Evolutionary conservation across 2,113 vertebrate genomes (phyloP).

Genomic region (Lasiurus borealis): DNA sequence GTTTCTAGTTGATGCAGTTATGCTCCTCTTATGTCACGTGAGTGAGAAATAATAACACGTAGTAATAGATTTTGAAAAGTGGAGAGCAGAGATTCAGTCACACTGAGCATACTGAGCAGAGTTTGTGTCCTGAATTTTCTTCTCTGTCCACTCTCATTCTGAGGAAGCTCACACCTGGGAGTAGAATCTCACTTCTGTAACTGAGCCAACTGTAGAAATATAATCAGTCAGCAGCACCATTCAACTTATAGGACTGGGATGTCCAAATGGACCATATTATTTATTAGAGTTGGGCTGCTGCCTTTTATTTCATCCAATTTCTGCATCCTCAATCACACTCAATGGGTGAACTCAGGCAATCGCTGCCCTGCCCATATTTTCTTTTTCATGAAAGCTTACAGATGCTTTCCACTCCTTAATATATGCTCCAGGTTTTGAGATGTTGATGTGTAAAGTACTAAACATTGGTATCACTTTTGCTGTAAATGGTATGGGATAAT

Average conservation of each 20-base stretch:
- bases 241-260: neutral
- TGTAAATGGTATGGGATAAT: slow-evolving; percentile 26
- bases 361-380: neutral
- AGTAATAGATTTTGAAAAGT: neutral
- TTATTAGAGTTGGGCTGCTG: neutral
- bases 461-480: neutral
- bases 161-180: neutral
- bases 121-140: neutral
- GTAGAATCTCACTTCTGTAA: neutral
- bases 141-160: neutral
- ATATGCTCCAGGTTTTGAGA: neutral
- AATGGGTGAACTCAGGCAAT: neutral
- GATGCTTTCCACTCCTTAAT: neutral
- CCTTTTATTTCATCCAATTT: neutral
- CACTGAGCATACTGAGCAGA: neutral
- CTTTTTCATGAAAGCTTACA: neutral
- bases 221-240: neutral
- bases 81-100: neutral
- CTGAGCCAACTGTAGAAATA: slow-evolving; percentile 19
- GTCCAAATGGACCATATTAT: neutral
- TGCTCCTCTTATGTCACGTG: neutral
- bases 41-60: neutral
- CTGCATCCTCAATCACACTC: neutral
- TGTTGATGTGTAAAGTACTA: neutral
- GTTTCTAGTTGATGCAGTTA: too few relatives aligned